phyloP scores from a whole-genome alignment of 2,888 invertebrate genomes.

The Clanis bilineata region DNA sequence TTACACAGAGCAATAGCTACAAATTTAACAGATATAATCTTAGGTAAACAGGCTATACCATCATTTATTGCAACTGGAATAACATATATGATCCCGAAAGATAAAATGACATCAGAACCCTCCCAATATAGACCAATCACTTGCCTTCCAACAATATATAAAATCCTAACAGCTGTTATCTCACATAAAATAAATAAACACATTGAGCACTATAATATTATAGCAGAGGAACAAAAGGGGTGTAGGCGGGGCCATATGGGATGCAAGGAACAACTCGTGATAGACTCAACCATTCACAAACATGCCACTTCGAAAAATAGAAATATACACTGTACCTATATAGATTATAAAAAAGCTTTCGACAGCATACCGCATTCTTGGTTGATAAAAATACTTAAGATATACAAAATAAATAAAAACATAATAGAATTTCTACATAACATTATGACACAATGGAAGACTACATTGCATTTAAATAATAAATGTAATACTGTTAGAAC shows the following conservation, averaged over 20 bases:
- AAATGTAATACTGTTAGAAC: neutral
- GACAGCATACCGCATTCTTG: conserved; percentile 20
- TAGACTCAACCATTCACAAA: conserved; percentile 19
- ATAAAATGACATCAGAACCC: conserved; percentile 15
- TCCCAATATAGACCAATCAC: conserved; percentile 19
- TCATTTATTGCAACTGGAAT: conserved; percentile 24
- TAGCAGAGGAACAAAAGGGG: conserved; percentile 22
- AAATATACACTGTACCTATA: conserved; percentile 17
- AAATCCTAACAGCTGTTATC: conserved; percentile 18
- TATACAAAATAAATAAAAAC: conserved; percentile 23
- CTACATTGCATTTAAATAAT: conserved; percentile 4
- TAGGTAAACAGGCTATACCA: conserved; percentile 20
- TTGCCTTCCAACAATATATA: conserved; percentile 9
- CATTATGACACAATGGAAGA: conserved; percentile 21
- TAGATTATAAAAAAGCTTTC: conserved; percentile 20
- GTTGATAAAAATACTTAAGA: conserved; percentile 19
- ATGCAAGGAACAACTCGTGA: conserved; percentile 22
- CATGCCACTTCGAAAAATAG: conserved; percentile 11
- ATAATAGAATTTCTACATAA: conserved; percentile 16
- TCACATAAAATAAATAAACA: conserved; percentile 20
- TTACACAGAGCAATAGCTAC: conserved; percentile 10
- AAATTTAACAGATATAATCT: conserved; percentile 13
- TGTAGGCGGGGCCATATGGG: no score
- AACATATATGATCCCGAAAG: conserved; percentile 28
- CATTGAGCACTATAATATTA: conserved; percentile 15